Evolutionary conservation across 1,140 invertebrate genomes (phyloP), one percentile per base, ranked within the genome.

Genomic region (Zaprionus davidi): DNA sequence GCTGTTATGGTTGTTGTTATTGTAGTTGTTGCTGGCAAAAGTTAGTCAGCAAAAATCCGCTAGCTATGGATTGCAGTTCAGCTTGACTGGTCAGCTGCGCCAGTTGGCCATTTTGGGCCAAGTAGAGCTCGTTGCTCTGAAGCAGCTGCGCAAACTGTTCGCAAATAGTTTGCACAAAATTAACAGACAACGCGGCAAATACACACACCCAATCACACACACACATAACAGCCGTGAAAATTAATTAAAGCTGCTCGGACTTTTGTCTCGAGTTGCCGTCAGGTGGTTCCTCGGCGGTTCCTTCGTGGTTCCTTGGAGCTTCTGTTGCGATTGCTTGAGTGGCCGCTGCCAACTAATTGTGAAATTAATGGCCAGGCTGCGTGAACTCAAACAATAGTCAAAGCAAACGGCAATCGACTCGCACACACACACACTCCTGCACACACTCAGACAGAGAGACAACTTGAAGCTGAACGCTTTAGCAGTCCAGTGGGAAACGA

Each of bases 341-440:
- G 58, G 69, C 67, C 49, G 83, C 71, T 70, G 66, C 51, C 41
- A 71, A 71, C 73, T 87, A 87, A 87, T 88, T 87, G 84, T 82
- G 71, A 88, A 87, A 88, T 84, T 87, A 87, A 87, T 87, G 85
- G 82, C 79, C 71, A 87, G 66, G 79, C 85, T 79, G 75, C 66
- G 78, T 81, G 71, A 87, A 88, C 78, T 88, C 75, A 90, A 87
- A 87, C 84, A 87, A 87, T 88, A 81, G 78, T 81, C 71, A 81
- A 81, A 76, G 72, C 79, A 75, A 86, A 80, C 64, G 75, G 77
- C 84, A 83, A 87, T 87, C 82, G 82, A 85, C 76, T 71, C 56
- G 36, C 24, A 58, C 38, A 36, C 63, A 13, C 34, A 66, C n/a
- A 28, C 11, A 20, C 20, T 20, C 1, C 20, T 20, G 20, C 20